phyloP scores from a whole-genome alignment of 2,797 vertebrate genomes.

The Myotis myotis region DNA sequence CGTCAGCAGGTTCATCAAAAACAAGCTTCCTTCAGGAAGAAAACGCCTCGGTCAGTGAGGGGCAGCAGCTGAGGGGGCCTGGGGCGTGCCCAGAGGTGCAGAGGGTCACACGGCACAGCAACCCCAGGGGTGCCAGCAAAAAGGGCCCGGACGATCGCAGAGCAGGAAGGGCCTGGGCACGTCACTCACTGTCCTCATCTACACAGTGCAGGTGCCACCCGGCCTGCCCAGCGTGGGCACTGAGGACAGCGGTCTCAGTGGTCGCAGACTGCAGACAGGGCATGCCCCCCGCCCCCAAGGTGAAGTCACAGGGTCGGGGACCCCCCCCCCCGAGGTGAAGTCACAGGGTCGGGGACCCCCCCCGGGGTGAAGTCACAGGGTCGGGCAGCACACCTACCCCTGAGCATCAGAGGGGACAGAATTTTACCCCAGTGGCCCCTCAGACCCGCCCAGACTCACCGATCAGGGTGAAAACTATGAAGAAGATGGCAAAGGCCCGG shows the following conservation, averaged over 20 bases:
- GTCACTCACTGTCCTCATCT: not conserved
- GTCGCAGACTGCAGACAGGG: not conserved
- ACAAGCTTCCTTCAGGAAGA: slow-evolving; percentile 90
- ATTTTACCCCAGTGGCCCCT: fast-evolving
- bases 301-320: no score
- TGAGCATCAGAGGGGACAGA: not conserved
- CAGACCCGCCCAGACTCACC: slow-evolving; percentile 84
- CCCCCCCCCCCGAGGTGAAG: no score
- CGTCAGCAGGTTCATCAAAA: slow-evolving; percentile 96
- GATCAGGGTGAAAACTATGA: slow-evolving; percentile 93
- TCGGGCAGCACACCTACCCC: not conserved
- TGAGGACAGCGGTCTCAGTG: fast-evolving
- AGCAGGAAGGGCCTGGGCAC: not conserved
- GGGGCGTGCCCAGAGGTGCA: not conserved
- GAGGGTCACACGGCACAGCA: not conserved
- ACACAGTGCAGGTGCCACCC: fast-evolving
- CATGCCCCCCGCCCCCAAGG: fast-evolving
- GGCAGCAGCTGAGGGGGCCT: not conserved
- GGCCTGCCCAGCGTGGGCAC: not conserved
- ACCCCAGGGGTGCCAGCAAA: fast-evolving
- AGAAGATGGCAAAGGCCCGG: slow-evolving; percentile 92
- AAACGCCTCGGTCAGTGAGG: not conserved
- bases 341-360: no score
- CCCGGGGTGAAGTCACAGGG: not conserved
- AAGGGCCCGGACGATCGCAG: fast-evolving